Base-by-base conservation (phyloP, 2,888 invertebrate species). In the Celastrina argiolus region DNA sequence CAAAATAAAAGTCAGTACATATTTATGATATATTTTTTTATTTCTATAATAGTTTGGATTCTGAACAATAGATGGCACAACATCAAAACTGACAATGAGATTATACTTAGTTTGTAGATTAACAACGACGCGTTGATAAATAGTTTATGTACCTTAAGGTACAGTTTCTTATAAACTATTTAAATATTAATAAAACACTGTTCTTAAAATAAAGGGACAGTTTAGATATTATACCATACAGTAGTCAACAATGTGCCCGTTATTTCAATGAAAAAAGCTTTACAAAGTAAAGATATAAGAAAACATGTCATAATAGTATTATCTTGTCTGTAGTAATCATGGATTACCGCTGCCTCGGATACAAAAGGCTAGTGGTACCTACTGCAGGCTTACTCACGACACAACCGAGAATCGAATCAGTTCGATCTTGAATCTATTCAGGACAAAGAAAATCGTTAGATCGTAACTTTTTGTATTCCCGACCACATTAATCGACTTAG, bases 1-100 rank as follows among this genome's bases (percentile, higher is more conserved):
- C n/a, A n/a, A 22, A 51, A 36, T 36, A 51, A 51, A 51, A 51
- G 10, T 3, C 26, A 1, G 4, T 34, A 16, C 31, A 6, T 16
- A 59, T 7, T 34, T 59, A 16, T 31, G 16, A 58, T 58, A 28
- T 16, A 59, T 34, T 39, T 61, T 34, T 39, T 61, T 39, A 39
- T 61, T 61, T 16, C 31, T 51, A 22, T 51, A 41, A 51, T 2
- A 59, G 16, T 59, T 58, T 59, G 34, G 34, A 26, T 36, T 39
- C 39, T 39, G 61, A 61, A 61, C 61, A 61, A 59, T 39, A 61
- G 39, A 61, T 61, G 61, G 61, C 61, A 61, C 61, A 12, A 61
- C 61, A 39, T 61, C 36, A 22, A 61, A 61, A 22, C 61, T 22
- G 34, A 61, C 18, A 36, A 39, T 61, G 39, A 61, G 34, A 39